phyloP scores from a whole-genome alignment of 2,797 vertebrate species.

The Tenualosa ilisha region DNA sequence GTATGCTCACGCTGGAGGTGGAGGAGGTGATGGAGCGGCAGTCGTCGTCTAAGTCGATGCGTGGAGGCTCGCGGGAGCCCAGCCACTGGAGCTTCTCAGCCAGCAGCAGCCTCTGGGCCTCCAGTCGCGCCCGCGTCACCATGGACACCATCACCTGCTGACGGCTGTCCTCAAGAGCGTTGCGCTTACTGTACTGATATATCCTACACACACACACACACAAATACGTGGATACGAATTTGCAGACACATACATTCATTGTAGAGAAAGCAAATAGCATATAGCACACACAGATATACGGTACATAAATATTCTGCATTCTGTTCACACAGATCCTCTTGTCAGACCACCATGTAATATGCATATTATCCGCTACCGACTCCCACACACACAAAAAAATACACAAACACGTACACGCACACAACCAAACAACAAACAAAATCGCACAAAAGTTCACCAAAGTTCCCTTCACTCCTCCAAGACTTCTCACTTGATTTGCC shows the following conservation, averaged over 20 bases:
- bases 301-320: neutral
- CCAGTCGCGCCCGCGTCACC: constrained; percentile 82
- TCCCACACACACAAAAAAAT: neutral
- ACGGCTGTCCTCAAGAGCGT: constrained; percentile 81
- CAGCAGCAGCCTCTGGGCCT: constrained; percentile 81
- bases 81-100: constrained; percentile 78
- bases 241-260: neutral
- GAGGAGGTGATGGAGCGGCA: constrained; percentile 68
- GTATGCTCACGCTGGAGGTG: constrained; percentile 72
- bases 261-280: neutral
- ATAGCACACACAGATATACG: neutral
- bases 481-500: neutral
- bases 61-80: constrained; percentile 73
- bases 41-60: constrained; percentile 76
- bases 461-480: neutral
- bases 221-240: no score
- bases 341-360: neutral
- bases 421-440: neutral
- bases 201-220: constrained; percentile 69
- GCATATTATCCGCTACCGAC: neutral
- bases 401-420: neutral
- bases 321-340: neutral
- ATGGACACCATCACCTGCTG: constrained; percentile 82
- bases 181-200: constrained; percentile 85
- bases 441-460: neutral